Evolutionary conservation across 2,888 invertebrate genomes (phyloP).

Genomic region (Tanaodytes sp.): DNA sequence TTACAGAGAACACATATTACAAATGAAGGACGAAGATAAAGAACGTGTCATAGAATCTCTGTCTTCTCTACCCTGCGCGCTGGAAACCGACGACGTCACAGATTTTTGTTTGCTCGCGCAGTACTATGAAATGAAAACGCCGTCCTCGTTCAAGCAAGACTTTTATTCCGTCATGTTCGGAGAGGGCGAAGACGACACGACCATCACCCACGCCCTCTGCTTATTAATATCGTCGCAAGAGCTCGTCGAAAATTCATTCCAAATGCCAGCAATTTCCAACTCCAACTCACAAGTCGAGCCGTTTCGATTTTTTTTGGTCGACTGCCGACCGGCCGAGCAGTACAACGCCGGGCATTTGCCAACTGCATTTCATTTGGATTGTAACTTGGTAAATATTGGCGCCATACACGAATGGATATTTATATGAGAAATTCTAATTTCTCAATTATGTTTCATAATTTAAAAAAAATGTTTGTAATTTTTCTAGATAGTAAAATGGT

Average conservation of each 20-base stretch:
- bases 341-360: conserved; percentile 97
- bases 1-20: conserved; percentile 87
- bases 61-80: conserved; percentile 84
- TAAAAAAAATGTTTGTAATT: no score
- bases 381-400: conserved; percentile 82
- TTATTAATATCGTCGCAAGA: conserved; percentile 96
- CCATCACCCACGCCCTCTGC: conserved; percentile 89
- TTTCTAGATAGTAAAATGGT: no score
- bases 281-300: conserved; percentile 68
- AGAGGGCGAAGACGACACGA: conserved; percentile 77
- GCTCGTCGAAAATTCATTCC: conserved; percentile 84
- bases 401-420: no score
- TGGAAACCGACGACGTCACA: conserved; percentile 94
- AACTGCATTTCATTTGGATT: conserved; percentile 98
- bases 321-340: conserved; percentile 93
- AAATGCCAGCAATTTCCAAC: conserved; percentile 78
- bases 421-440: no score
- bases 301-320: conserved; percentile 94
- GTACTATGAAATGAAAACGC: conserved; percentile 94
- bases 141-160: conserved; percentile 91
- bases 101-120: conserved; percentile 98
- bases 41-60: conserved; percentile 81
- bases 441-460: no score
- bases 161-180: conserved; percentile 74
- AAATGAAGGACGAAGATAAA: conserved; percentile 82